Conservation (phyloP, 2,888 invertebrate species). For the Andrena chrysosceles region DNA sequence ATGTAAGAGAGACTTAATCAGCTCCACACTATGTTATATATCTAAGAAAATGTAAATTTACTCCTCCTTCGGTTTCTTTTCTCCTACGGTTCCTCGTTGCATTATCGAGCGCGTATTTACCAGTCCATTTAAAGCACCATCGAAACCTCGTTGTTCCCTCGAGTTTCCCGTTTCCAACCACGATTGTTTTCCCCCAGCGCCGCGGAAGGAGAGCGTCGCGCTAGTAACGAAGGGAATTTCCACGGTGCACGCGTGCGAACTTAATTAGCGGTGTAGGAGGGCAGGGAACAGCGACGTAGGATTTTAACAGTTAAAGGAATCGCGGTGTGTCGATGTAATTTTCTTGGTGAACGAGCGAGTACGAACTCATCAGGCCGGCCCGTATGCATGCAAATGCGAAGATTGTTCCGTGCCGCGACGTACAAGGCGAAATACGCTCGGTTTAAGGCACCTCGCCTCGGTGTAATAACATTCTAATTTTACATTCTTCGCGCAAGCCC, state of each 20-base stretch:
- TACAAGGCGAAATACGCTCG: constrained; percentile 37
- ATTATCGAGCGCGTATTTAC: too few species aligned
- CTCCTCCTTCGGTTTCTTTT: too few species aligned
- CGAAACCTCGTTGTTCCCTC: not conserved
- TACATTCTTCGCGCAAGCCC: constrained; percentile 56
- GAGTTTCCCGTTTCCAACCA: not conserved
- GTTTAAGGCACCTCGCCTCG: constrained; percentile 29
- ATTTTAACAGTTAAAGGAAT: constrained; percentile 40
- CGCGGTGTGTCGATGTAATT: constrained; percentile 50
- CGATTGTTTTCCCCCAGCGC: constrained; percentile 22
- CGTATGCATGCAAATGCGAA: constrained; percentile 65
- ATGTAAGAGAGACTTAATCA: too few species aligned
- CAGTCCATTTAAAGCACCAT: not conserved
- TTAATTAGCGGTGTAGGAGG: constrained; percentile 48
- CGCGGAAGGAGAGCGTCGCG: not conserved
- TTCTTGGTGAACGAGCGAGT: constrained; percentile 50
- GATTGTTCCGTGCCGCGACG: constrained; percentile 47
- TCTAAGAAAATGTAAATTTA: too few species aligned
- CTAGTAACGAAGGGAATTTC: constrained; percentile 20
- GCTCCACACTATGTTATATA: too few species aligned
- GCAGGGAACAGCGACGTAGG: constrained; percentile 1
- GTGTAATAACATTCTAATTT: constrained; percentile 64
- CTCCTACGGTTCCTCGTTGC: too few species aligned
- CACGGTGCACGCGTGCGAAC: constrained; percentile 36
- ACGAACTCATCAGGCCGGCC: constrained; percentile 45